phyloP scores from a whole-genome alignment of 1,140 invertebrate species.

The Philotrypesis tridentata region DNA sequence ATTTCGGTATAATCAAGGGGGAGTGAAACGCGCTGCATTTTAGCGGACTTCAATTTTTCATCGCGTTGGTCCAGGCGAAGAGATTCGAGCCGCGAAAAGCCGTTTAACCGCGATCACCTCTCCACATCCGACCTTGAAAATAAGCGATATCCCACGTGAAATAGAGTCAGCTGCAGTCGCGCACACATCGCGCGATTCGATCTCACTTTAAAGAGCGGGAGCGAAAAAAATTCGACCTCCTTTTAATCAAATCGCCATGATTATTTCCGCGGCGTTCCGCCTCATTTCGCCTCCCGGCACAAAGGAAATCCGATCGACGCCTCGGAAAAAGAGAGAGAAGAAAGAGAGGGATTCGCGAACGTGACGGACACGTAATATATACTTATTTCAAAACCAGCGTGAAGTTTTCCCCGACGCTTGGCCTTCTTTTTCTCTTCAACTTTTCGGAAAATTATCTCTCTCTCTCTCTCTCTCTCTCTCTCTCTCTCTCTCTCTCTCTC shows the following conservation, averaged over 20 bases:
- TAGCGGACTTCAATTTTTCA: not conserved
- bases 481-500: too few species aligned
- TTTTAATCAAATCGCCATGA: slow-evolving; percentile 22
- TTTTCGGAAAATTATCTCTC: not conserved
- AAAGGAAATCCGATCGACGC: slow-evolving; percentile 21
- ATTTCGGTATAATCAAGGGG: not conserved
- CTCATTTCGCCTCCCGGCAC: slow-evolving; percentile 8
- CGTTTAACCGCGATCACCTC: not conserved
- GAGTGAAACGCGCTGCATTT: not conserved
- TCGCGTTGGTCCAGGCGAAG: not conserved
- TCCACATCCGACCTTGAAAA: not conserved
- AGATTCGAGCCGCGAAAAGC: not conserved
- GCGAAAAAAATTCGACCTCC: slow-evolving; percentile 1
- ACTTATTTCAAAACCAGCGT: not conserved
- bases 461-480: too few species aligned
- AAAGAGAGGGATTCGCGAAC: not conserved
- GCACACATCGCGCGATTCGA: not conserved
- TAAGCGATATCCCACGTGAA: not conserved
- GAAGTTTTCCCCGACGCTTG: slow-evolving; percentile 22
- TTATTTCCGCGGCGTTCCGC: slow-evolving; percentile 17
- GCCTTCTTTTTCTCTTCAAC: slow-evolving; percentile 10
- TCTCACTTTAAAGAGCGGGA: not conserved
- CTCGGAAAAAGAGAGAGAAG: too few species aligned
- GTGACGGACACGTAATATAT: not conserved
- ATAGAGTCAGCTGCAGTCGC: not conserved